phyloP scores from a whole-genome alignment of 2,888 invertebrate genomes.

The Hedychridium roseum region DNA sequence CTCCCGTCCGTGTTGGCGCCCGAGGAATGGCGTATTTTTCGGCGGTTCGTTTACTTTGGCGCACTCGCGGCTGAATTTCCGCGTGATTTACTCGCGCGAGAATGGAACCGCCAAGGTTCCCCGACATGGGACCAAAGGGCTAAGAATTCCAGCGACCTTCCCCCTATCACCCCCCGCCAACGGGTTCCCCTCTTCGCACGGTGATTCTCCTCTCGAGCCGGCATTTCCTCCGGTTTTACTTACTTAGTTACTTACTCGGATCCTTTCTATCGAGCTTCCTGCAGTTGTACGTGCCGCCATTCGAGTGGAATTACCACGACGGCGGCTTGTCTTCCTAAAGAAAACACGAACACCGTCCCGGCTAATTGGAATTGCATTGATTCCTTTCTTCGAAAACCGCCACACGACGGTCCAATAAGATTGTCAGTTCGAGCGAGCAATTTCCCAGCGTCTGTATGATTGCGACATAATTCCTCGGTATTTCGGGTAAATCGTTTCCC shows the following conservation, averaged over 20 bases:
- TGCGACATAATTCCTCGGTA: too few species aligned
- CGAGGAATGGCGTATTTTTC: too few species aligned
- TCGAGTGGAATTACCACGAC: conserved; percentile 25
- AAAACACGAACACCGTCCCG: conserved; percentile 34
- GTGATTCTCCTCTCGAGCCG: background rate
- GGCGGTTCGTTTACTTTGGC: too few species aligned
- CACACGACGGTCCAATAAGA: conserved; percentile 1
- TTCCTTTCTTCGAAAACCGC: conserved; percentile 43
- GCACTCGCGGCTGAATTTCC: conserved; percentile 16
- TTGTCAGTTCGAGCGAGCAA: too few species aligned
- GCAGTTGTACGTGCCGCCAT: conserved; percentile 22
- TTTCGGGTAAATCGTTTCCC: too few species aligned
- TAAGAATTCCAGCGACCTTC: conserved; percentile 12
- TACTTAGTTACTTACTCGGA: conserved; percentile 37
- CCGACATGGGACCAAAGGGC: conserved; percentile 26
- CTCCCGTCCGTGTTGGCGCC: too few species aligned
- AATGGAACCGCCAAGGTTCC: conserved; percentile 20
- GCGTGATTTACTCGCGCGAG: conserved; percentile 31
- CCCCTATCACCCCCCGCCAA: conserved; percentile 2
- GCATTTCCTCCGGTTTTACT: conserved; percentile 23
- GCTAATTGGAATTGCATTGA: conserved; percentile 53
- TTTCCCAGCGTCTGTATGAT: too few species aligned
- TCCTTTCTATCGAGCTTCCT: conserved; percentile 28
- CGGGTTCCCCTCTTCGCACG: background rate
- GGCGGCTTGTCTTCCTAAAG: conserved; percentile 39